These are phyloP conservation scores for Abramis brama DNA, from an alignment of 2,113 vertebrate species.

Conservation along the genomic window DNA sequence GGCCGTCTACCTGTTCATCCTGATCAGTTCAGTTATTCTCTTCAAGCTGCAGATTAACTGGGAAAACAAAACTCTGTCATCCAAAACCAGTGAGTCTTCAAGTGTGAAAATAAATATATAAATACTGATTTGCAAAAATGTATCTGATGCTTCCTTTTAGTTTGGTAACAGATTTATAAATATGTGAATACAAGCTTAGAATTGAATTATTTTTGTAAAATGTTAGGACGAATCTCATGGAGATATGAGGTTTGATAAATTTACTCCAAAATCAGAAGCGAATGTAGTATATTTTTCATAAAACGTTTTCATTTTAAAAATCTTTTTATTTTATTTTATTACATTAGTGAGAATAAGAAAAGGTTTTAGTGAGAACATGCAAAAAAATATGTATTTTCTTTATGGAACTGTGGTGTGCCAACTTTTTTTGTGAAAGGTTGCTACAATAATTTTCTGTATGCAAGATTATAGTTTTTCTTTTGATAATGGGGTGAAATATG, in stretches of 20 bases:
- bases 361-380: too few species aligned
- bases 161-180: background rate
- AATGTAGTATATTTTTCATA: too few species aligned
- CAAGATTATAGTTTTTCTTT: background rate
- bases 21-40: slow-evolving; percentile 64
- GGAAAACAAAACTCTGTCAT: slow-evolving; percentile 68
- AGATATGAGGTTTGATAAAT: background rate
- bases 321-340: too few species aligned
- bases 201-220: background rate
- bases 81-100: slow-evolving; percentile 72
- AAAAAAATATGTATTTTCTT: background rate
- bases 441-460: background rate
- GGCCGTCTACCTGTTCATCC: slow-evolving; percentile 63
- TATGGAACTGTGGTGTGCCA: background rate
- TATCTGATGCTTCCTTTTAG: background rate
- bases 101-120: too few species aligned
- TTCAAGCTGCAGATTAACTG: slow-evolving; percentile 79
- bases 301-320: too few species aligned
- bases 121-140: background rate
- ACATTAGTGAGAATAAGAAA: too few species aligned
- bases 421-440: too few species aligned
- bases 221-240: background rate
- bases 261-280: background rate
- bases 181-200: background rate
- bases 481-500: background rate